Conservation (phyloP, 1,140 invertebrate genomes). For the Cydia splendana region DNA sequence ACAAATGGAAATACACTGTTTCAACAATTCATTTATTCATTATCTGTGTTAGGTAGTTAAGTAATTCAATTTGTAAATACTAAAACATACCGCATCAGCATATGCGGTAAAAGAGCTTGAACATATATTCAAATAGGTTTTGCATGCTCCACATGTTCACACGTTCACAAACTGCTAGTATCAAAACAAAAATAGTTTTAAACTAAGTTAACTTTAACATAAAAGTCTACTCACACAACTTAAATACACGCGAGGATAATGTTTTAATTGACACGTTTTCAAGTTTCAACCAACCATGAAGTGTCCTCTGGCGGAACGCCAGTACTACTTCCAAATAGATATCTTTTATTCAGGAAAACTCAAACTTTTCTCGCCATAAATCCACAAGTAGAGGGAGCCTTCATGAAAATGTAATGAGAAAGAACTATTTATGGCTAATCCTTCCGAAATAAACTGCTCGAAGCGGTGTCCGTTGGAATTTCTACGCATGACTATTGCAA, state of each 20-base stretch:
- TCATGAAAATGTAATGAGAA: conserved; percentile 76
- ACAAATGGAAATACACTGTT: no score
- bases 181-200: background rate
- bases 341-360: conserved; percentile 77
- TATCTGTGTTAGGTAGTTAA: no score
- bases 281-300: conserved; percentile 50
- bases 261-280: conserved; percentile 39
- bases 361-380: conserved; percentile 76
- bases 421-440: conserved; percentile 78
- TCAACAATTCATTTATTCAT: no score
- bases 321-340: conserved; percentile 71
- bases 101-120: background rate
- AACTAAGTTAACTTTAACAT: conserved; percentile 5
- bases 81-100: background rate
- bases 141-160: background rate
- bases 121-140: background rate
- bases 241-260: conserved; percentile 20
- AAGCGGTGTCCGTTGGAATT: conserved; percentile 60
- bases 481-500: conserved; percentile 61
- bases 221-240: conserved; percentile 4
- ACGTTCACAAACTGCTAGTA: background rate
- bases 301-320: conserved; percentile 59
- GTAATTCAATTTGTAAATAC: background rate
- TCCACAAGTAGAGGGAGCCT: conserved; percentile 65
- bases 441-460: conserved; percentile 72